Conservation (phyloP, 2,888 invertebrate species). For the Troides aeacus region DNA sequence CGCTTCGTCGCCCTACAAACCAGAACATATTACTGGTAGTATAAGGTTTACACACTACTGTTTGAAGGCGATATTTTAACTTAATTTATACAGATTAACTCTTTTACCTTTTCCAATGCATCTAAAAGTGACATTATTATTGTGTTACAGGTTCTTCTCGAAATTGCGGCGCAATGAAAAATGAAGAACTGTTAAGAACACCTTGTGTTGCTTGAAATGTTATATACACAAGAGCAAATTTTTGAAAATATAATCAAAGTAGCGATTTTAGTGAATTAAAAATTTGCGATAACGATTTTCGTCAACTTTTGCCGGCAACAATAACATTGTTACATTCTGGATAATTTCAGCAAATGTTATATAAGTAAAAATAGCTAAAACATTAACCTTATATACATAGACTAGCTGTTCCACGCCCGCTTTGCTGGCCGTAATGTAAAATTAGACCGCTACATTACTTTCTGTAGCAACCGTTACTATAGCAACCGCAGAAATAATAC, state of each 20-base stretch:
- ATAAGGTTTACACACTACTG: too few species aligned
- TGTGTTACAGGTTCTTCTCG: slow-evolving; percentile 69
- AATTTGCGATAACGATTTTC: slow-evolving; percentile 3
- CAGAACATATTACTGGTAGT: too few species aligned
- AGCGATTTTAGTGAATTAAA: slow-evolving; percentile 10
- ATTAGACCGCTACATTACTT: too few species aligned
- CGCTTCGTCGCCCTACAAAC: too few species aligned
- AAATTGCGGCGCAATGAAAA: slow-evolving; percentile 71
- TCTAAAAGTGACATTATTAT: background rate
- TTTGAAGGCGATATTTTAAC: too few species aligned
- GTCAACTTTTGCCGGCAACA: slow-evolving; percentile 3
- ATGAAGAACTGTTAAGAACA: slow-evolving; percentile 14
- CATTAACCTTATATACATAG: background rate
- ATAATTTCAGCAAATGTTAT: background rate
- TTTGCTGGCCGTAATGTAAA: too few species aligned
- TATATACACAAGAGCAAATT: background rate
- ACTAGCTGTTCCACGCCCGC: too few species aligned
- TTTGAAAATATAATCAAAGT: slow-evolving; percentile 6
- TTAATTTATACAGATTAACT: too few species aligned
- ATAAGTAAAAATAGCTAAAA: slow-evolving; percentile 7
- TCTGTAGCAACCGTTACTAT: too few species aligned
- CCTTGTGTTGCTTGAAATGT: slow-evolving; percentile 33
- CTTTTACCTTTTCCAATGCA: background rate
- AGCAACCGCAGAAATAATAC: too few species aligned
- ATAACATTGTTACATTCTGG: slow-evolving; percentile 6